phyloP scores from a whole-genome alignment of 2,888 invertebrate genomes.

The Lutraria lutraria region DNA sequence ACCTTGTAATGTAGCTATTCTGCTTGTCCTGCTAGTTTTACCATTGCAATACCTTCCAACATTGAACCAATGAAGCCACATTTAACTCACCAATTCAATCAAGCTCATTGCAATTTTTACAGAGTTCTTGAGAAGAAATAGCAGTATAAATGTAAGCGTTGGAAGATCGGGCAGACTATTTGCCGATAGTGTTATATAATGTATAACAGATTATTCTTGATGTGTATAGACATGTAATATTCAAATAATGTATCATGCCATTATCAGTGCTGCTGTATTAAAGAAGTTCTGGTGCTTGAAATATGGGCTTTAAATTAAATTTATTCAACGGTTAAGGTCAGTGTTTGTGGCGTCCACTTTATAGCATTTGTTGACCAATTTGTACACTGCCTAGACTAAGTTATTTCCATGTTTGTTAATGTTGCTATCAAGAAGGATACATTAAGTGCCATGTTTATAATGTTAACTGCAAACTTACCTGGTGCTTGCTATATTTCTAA shows the following conservation, averaged over 20 bases:
- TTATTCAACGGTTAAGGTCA: not conserved
- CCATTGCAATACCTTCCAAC: not conserved
- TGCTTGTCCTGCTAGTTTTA: not conserved
- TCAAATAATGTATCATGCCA: not conserved
- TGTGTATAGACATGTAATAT: not conserved
- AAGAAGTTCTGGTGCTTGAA: not conserved
- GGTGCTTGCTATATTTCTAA: no score
- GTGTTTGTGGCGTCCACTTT: not conserved
- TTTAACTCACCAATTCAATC: not conserved
- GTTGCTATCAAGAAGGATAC: no score
- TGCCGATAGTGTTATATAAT: not conserved
- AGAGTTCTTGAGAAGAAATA: conserved; percentile 13
- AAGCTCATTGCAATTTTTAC: not conserved
- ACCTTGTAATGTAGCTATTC: not conserved
- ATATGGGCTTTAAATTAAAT: no score
- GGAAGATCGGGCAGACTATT: not conserved
- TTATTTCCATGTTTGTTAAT: no score
- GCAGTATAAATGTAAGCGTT: not conserved
- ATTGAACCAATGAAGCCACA: not conserved
- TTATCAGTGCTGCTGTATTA: not conserved
- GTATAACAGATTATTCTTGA: not conserved
- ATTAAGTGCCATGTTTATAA: no score
- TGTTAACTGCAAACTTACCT: no score
- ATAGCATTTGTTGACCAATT: no score
- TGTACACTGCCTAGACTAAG: no score